Conservation (phyloP, 1,140 invertebrate genomes). For the Pseudobourletiella spinata region DNA sequence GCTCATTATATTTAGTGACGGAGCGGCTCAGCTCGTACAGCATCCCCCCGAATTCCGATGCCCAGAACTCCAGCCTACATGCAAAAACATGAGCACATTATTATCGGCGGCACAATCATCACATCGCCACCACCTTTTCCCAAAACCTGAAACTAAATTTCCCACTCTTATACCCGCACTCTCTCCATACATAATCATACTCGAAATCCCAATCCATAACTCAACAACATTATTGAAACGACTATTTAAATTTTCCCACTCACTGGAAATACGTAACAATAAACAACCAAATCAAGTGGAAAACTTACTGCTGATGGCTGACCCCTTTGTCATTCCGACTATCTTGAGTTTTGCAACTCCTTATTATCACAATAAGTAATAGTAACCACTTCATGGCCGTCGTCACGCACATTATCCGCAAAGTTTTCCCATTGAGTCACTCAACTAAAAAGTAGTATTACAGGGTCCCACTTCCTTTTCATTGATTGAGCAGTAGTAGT, state of each 20-base stretch:
- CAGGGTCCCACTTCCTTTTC: too few species aligned
- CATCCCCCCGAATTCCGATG: conserved; percentile 75
- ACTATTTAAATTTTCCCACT: too few species aligned
- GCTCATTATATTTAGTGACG: conserved; percentile 54
- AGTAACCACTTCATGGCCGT: conserved; percentile 6
- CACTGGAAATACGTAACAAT: too few species aligned
- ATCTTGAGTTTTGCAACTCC: conserved; percentile 8
- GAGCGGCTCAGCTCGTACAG: conserved; percentile 77
- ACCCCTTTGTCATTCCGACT: conserved; percentile 13
- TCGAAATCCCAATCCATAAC: too few species aligned
- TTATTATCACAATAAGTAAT: conserved; percentile 2
- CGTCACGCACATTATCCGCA: conserved; percentile 8
- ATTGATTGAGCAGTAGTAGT: too few species aligned
- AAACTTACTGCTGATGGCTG: conserved; percentile 13
- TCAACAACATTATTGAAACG: too few species aligned
- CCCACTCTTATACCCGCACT: too few species aligned
- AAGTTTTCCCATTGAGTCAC: conserved; percentile 7
- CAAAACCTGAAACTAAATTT: too few species aligned
- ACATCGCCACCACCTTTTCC: too few species aligned
- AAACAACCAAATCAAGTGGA: too few species aligned
- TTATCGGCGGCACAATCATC: neutral
- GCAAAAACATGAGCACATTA: neutral
- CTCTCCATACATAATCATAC: too few species aligned
- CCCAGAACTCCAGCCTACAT: conserved; percentile 78
- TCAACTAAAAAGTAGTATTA: too few species aligned